Conservation (phyloP, 2,113 vertebrate species). For the Lichenostomus cassidix region DNA sequence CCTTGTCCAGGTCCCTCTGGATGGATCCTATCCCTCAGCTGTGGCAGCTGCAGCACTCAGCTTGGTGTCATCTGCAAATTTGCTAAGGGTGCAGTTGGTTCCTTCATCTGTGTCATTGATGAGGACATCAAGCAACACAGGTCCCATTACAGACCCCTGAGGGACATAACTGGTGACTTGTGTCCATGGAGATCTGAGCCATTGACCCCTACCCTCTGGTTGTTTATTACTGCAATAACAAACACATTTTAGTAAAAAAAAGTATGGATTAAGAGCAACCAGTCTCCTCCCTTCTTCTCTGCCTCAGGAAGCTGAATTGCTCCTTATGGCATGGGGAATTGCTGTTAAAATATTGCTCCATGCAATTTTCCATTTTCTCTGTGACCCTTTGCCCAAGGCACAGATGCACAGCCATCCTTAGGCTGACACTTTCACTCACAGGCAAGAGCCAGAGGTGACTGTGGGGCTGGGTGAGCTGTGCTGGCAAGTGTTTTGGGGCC, state of each 20-base stretch:
- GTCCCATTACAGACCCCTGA: neutral
- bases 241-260: neutral
- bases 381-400: neutral
- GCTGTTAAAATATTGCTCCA: neutral
- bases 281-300: neutral
- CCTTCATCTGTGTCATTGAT: neutral
- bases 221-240: neutral
- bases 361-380: neutral
- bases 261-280: neutral
- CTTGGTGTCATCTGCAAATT: neutral
- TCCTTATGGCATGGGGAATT: neutral
- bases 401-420: neutral
- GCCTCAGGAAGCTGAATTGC: neutral
- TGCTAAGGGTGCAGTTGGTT: neutral
- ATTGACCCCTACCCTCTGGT: neutral
- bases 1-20: neutral
- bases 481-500: neutral
- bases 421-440: neutral
- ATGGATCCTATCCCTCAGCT: neutral
- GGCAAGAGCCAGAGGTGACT: fast-evolving
- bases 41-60: neutral
- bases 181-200: neutral
- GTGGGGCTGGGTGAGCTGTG: neutral
- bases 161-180: neutral
- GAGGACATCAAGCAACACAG: neutral